Conservation (phyloP, 2,888 invertebrate species). For the Ophion obscuratus region DNA sequence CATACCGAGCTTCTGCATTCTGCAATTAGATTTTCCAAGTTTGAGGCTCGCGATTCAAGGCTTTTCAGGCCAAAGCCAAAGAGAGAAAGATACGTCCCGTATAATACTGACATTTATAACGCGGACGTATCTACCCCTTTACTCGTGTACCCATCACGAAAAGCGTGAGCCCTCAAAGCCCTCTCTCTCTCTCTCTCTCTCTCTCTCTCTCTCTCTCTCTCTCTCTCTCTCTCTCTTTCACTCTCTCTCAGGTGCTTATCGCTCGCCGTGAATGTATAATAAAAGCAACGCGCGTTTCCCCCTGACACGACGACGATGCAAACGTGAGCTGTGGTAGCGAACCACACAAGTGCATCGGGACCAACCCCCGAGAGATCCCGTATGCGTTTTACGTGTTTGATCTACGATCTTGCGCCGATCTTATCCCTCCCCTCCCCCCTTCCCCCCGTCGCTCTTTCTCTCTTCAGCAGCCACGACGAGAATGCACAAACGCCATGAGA, state of each 20-base stretch:
- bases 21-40: constrained; percentile 63
- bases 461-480: constrained; percentile 32
- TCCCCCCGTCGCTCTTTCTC: constrained; percentile 33
- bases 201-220: constrained; percentile 40
- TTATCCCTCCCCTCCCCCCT: constrained; percentile 69
- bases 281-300: constrained; percentile 74
- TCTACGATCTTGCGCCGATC: constrained; percentile 82
- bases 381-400: constrained; percentile 81
- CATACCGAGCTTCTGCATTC: constrained; percentile 36
- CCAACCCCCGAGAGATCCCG: constrained; percentile 68
- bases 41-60: constrained; percentile 53
- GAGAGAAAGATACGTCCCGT: constrained; percentile 77
- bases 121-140: constrained; percentile 83
- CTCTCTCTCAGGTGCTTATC: constrained; percentile 65
- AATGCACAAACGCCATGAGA: constrained; percentile 56
- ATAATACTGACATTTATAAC: constrained; percentile 84
- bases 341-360: constrained; percentile 52
- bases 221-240: constrained; percentile 50
- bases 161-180: constrained; percentile 70
- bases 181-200: constrained; percentile 46
- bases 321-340: constrained; percentile 38
- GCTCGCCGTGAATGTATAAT: constrained; percentile 82
- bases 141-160: constrained; percentile 78
- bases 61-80: constrained; percentile 63
- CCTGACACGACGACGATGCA: constrained; percentile 38